phyloP scores from a whole-genome alignment of 2,888 invertebrate species.

The Drosophila fulvimacula region DNA sequence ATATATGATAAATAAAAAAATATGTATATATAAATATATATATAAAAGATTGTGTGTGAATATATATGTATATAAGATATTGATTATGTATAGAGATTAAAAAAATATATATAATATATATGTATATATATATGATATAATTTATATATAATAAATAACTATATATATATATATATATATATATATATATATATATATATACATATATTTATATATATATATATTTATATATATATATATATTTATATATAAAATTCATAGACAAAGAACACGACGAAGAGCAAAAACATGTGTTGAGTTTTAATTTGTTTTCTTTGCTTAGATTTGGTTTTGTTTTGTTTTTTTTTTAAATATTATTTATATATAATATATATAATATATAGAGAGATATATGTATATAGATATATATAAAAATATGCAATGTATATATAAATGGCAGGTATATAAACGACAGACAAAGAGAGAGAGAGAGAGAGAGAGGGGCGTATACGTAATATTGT shows the following conservation, averaged over 20 bases:
- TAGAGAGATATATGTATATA: constrained; percentile 40
- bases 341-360: constrained; percentile 28
- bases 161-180: constrained; percentile 22
- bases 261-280: constrained; percentile 85
- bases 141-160: constrained; percentile 16
- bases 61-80: constrained; percentile 40
- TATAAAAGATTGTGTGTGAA: constrained; percentile 21
- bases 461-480: constrained; percentile 18
- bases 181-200: constrained; percentile 33
- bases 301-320: constrained; percentile 68
- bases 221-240: constrained; percentile 22
- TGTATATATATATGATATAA: constrained; percentile 21
- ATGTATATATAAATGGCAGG: constrained; percentile 63
- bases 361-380: constrained; percentile 33
- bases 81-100: constrained; percentile 40
- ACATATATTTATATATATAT: constrained; percentile 33
- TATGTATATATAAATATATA: constrained; percentile 25
- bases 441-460: constrained; percentile 53
- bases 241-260: constrained; percentile 78
- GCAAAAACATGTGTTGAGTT: constrained; percentile 83
- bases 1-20: constrained; percentile 20
- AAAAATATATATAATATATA: constrained; percentile 19
- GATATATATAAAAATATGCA: constrained; percentile 49
- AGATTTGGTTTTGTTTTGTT: constrained; percentile 47
- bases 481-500: constrained; percentile 40